Conservation (phyloP, 1,140 invertebrate species). For the Drosophila nigrodunni region DNA sequence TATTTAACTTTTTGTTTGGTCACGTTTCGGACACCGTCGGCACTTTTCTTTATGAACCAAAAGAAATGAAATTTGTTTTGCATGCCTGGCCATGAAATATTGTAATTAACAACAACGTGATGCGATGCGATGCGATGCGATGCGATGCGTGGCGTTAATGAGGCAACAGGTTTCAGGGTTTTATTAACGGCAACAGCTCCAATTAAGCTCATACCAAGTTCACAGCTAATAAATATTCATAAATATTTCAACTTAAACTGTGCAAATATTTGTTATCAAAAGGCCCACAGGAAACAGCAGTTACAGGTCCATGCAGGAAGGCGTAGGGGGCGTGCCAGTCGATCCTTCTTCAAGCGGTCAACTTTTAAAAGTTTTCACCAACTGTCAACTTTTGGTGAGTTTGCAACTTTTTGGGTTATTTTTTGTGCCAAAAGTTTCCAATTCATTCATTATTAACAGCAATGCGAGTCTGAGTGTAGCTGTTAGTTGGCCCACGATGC, state of each 20-base stretch:
- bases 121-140: constrained; percentile 14
- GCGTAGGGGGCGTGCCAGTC: not conserved
- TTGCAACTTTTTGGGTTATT: constrained; percentile 25
- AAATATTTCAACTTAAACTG: constrained; percentile 56
- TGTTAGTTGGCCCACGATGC: constrained; percentile 9
- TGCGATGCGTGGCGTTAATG: constrained; percentile 52
- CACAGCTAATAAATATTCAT: constrained; percentile 76
- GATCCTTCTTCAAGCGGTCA: not conserved
- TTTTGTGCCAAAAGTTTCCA: constrained; percentile 45
- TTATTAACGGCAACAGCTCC: constrained; percentile 38
- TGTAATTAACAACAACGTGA: constrained; percentile 58
- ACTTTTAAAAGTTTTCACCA: constrained; percentile 57
- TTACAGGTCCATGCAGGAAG: not conserved
- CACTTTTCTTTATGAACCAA: constrained; percentile 38
- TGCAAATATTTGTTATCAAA: constrained; percentile 13
- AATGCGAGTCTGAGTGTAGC: constrained; percentile 31
- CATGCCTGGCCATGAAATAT: constrained; percentile 60
- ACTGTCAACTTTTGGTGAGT: constrained; percentile 20
- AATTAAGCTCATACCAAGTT: constrained; percentile 57
- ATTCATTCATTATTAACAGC: constrained; percentile 67
- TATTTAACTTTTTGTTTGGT: constrained; percentile 33
- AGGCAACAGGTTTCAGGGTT: constrained; percentile 67
- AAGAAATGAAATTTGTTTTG: constrained; percentile 51
- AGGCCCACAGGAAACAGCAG: not conserved
- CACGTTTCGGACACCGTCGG: constrained; percentile 51